phyloP scores from a whole-genome alignment of 1,140 invertebrate genomes.

The Nasonia giraulti region DNA sequence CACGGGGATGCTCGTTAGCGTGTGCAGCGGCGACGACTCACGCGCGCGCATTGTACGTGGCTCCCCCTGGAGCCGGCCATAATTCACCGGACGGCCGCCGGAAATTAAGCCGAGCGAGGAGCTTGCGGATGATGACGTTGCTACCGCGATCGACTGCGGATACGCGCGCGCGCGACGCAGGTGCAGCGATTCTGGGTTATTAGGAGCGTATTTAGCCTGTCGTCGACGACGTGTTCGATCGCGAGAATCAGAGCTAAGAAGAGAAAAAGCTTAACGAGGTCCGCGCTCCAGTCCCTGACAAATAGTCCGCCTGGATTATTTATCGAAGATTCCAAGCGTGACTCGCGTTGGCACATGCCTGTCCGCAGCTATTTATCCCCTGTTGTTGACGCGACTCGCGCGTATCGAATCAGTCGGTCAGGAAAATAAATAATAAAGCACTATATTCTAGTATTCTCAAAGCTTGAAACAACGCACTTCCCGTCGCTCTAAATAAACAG shows the following conservation, averaged over 20 bases:
- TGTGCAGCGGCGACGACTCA: background rate
- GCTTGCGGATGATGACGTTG: constrained; percentile 2
- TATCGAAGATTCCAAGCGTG: constrained; percentile 15
- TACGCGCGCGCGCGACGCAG: background rate
- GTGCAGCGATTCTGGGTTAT: background rate
- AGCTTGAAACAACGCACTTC: too few relatives aligned
- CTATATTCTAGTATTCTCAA: too few relatives aligned
- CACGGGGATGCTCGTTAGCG: constrained; percentile 38
- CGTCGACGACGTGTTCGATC: background rate
- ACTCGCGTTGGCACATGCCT: too few relatives aligned
- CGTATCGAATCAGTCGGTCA: too few relatives aligned
- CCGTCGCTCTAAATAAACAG: too few relatives aligned
- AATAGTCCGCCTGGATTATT: constrained; percentile 17
- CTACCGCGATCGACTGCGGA: background rate
- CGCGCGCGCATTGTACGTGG: constrained; percentile 1
- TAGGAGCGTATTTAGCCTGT: background rate
- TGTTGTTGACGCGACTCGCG: too few relatives aligned
- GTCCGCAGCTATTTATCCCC: too few relatives aligned
- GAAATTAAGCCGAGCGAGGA: background rate
- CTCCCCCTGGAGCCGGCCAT: background rate
- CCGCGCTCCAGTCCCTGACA: background rate
- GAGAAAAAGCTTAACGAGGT: background rate
- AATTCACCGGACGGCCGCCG: constrained; percentile 8
- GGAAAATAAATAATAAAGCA: too few relatives aligned
- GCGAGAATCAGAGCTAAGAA: background rate